Evolutionary conservation across 2,888 invertebrate genomes (phyloP).

Genomic region (Ecliptopera silaceata): DNA sequence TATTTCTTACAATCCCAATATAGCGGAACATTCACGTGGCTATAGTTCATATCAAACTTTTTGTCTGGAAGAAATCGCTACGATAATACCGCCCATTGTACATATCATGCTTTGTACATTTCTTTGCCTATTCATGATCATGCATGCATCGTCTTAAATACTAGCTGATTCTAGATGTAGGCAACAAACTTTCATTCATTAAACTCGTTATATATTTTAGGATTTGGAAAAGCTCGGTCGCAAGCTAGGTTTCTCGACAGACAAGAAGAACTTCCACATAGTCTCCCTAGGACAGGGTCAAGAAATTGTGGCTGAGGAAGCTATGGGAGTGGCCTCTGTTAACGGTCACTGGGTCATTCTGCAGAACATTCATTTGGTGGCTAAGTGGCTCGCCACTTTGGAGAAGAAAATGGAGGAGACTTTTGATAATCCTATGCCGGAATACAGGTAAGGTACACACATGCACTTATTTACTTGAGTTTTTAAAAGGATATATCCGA

Average conservation of each 20-base stretch:
- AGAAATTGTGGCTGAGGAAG: slow-evolving; percentile 94
- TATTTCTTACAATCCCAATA: background rate
- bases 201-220: slow-evolving; percentile 52
- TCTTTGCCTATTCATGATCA: no score
- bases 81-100: no score
- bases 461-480: no score
- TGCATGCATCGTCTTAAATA: no score
- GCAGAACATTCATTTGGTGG: slow-evolving; percentile 96
- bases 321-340: slow-evolving; percentile 89
- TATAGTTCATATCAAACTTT: no score
- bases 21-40: background rate
- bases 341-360: slow-evolving; percentile 96
- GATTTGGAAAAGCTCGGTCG: slow-evolving; percentile 95
- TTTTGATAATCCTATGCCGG: slow-evolving; percentile 85
- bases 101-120: no score
- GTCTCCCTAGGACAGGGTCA: slow-evolving; percentile 98
- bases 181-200: no score
- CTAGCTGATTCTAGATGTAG: no score
- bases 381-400: slow-evolving; percentile 92
- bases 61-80: no score
- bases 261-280: slow-evolving; percentile 94
- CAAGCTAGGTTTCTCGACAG: slow-evolving; percentile 89
- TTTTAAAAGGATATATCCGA: no score
- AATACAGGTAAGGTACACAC: slow-evolving; percentile 72
- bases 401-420: slow-evolving; percentile 96